Conservation (phyloP, 1,140 invertebrate species). For the Saxidomus purpurata region DNA sequence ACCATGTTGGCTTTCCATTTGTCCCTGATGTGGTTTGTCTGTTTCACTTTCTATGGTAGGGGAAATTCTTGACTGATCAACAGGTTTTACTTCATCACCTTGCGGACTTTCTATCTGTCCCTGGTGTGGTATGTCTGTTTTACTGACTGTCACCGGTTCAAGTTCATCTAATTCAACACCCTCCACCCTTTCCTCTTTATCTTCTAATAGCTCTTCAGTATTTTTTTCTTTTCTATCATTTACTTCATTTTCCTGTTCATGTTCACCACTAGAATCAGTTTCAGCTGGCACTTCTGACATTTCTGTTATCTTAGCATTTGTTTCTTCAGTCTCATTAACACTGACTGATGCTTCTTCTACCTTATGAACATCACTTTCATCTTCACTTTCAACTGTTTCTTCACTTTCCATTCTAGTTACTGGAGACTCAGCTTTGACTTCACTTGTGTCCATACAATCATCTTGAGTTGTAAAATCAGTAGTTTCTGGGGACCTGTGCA, state of each 20-base stretch:
- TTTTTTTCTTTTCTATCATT: conserved; percentile 3
- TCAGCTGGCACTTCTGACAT: not conserved
- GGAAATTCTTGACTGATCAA: not conserved
- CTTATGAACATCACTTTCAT: not conserved
- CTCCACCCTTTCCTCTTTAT: conserved; percentile 39
- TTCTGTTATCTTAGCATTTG: conserved; percentile 76
- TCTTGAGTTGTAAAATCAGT: not conserved
- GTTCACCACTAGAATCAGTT: conserved; percentile 1
- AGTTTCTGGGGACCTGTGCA: conserved; percentile 9
- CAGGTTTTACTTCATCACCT: not conserved
- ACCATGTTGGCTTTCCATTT: not conserved
- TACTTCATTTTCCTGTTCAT: conserved; percentile 26
- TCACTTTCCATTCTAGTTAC: conserved; percentile 29
- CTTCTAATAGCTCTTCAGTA: conserved; percentile 32
- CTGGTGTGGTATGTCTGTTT: not conserved
- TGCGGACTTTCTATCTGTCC: not conserved
- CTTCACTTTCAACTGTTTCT: conserved; percentile 18
- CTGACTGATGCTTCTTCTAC: not conserved
- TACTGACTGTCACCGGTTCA: not conserved
- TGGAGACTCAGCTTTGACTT: conserved; percentile 14
- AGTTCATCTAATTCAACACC: not conserved
- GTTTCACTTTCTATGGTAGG: not conserved
- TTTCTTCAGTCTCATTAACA: conserved; percentile 57
- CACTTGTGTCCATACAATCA: not conserved
- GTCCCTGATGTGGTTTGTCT: not conserved